phyloP scores from a whole-genome alignment of 2,113 vertebrate species.

The Tautogolabrus adspersus region DNA sequence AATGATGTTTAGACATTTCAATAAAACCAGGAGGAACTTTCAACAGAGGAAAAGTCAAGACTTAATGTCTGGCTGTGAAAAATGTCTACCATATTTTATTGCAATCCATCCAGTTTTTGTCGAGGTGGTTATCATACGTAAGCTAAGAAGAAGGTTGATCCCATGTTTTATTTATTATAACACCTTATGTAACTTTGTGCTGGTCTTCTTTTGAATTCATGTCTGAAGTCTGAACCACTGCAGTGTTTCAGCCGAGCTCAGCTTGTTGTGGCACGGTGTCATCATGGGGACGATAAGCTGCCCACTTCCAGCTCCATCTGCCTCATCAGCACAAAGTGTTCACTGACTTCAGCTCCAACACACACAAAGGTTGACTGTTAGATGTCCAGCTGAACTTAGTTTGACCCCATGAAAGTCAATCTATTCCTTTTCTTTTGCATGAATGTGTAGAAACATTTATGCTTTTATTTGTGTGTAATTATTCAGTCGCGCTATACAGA shows the following conservation, averaged over 20 bases:
- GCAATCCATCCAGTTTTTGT: too few relatives aligned
- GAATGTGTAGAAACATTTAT: not conserved
- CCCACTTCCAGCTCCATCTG: constrained; percentile 37
- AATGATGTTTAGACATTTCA: too few relatives aligned
- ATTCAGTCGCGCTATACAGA: too few relatives aligned
- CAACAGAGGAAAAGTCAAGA: too few relatives aligned
- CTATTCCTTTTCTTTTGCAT: not conserved
- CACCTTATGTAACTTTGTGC: not conserved
- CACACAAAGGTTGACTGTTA: constrained; percentile 21
- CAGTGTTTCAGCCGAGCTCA: constrained; percentile 48
- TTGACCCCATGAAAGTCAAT: constrained; percentile 35
- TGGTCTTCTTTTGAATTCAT: not conserved
- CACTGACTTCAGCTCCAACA: constrained; percentile 34
- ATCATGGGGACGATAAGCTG: constrained; percentile 29
- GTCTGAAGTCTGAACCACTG: not conserved
- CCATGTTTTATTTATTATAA: not conserved
- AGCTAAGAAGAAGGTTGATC: not conserved
- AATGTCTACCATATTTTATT: too few relatives aligned
- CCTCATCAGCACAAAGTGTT: constrained; percentile 61
- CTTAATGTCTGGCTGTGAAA: too few relatives aligned
- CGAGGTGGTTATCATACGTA: too few relatives aligned
- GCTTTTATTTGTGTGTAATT: too few relatives aligned
- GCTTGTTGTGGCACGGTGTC: constrained; percentile 41
- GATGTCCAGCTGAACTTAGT: constrained; percentile 32
- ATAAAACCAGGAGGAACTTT: too few relatives aligned